Base-by-base conservation (phyloP, 2,888 invertebrate genomes). In the Drosophila incognita region DNA sequence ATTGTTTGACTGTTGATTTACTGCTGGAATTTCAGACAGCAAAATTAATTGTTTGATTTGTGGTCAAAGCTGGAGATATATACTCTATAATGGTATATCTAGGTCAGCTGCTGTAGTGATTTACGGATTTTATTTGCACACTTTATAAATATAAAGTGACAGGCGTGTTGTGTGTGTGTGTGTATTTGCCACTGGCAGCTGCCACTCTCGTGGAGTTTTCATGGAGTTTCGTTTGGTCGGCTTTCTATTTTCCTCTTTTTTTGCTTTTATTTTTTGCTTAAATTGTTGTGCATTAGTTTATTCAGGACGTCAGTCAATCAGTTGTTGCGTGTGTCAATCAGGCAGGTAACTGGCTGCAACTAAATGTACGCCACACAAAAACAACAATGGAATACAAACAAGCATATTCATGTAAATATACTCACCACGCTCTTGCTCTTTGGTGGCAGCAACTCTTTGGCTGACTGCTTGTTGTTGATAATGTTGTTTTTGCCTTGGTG, bases 1-100 rank as follows among this genome's bases (percentile, higher is more conserved):
- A 87, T 89, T 87, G 87, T 89, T 87, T 87, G 86, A 79, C 86
- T 87, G 87, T 87, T 87, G 87, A 89, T 87, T 87, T 87, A 83
- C 81, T 83, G 87, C 83, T 85, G 86, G 85, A 86, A 86, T 83
- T 88, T 85, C 87, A 82, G 84, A 76, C 87, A 83, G 83, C 77
- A 64, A 86, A 86, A 85, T 88, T 88, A 85, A 85, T 85, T 85
- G 85, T 85, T 85, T 88, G 85, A 85, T 85, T 85, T 85, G 85
- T 85, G 85, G 83, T 59, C 46, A 61, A 49, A 59, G 64, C 31
- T 18, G 18, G 27, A 24, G 36, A 42, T 31, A 40, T 40, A 40
- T 21, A 40, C 40, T 57, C 31, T 48, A 59, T 31, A n/a, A n/a
- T 31, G 11, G 10, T 38, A 18, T 63, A 77, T 78, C 68, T 80